Evolutionary conservation across 2,797 vertebrate genomes (phyloP), one percentile per base, ranked within the genome.

Genomic region (Chiloscyllium punctatum): DNA sequence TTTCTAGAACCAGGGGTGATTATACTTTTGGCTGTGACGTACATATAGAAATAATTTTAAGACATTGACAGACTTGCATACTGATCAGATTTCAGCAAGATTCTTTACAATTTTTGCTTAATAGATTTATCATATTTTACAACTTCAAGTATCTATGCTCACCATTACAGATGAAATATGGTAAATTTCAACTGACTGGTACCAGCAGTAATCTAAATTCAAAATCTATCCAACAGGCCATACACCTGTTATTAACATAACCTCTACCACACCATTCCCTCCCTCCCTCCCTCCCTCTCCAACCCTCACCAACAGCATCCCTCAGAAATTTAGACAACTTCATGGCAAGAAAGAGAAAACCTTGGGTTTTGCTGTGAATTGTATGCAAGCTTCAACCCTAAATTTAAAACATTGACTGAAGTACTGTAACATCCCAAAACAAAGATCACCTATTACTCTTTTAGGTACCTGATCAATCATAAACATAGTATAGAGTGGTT

Each of bases 11-110:
- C 71, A 74, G 21, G 51, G 51, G 71, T 92, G 62, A 92, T 92
- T 92, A 42, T n/a, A 84, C 69, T 92, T 68, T 95, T 77, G 51
- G 71, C 71, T 77, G 94, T 77, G 69, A 69, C 48, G 53, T 74
- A 74, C 71, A 95, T 95, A 72, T 71, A 95, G 94, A 95, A 95
- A 92, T 66, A 94, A 94, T 94, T 94, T 37, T 72, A 72, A 66
- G 68, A 69, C 51, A 95, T 74, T 77, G 69, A 57, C 94, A 95
- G 30, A 74, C 94, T 95, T 95, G 94, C 71, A 77, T 95, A 77
- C 69, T 95, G 94, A 95, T 95, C 71, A 74, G 94, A 30, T 95
- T 95, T 95, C 48, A 77, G 69, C 71, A 72, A 77, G 48, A 69
- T 92, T 69, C 42, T 23, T 21, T 42, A 23, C 71, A 95, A 77